These are phyloP conservation scores for Spinibarbus caldwelli DNA, from an alignment of 2,797 vertebrate species.

Conservation along the genomic window DNA sequence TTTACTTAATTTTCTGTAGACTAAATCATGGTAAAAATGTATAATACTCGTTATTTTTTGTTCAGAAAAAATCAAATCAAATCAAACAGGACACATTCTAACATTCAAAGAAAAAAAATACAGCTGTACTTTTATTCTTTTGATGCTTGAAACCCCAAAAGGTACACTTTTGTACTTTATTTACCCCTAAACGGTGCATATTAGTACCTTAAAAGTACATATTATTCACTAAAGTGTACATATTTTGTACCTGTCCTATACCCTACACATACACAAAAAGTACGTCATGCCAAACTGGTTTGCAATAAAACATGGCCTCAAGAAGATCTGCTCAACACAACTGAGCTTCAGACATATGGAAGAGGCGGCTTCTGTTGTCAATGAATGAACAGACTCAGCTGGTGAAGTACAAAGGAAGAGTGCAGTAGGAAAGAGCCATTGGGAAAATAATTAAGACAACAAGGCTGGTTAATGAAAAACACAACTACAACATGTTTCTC, in stretches of 20 bases:
- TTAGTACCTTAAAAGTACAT: not conserved
- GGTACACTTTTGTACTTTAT: not conserved
- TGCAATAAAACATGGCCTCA: not conserved
- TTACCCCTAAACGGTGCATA: not conserved
- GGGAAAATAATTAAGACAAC: not conserved
- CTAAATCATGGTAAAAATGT: too few species aligned
- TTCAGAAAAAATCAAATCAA: too few species aligned
- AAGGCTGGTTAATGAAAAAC: conserved; percentile 15
- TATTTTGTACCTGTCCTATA: not conserved
- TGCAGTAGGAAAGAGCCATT: not conserved
- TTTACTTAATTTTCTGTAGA: too few species aligned
- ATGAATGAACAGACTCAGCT: not conserved
- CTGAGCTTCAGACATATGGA: conserved; percentile 6
- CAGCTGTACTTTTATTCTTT: not conserved
- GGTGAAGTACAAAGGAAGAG: conserved; percentile 24
- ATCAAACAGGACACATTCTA: too few species aligned
- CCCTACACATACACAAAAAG: not conserved
- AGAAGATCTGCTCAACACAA: not conserved
- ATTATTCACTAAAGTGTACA: too few species aligned
- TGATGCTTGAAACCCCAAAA: not conserved
- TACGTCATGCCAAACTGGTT: too few species aligned
- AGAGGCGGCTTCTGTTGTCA: not conserved
- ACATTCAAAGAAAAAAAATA: too few species aligned
- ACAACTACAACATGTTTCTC: not conserved
- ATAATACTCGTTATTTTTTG: too few species aligned